Evolutionary conservation across 2,113 vertebrate species (phyloP).

Genomic region (Pungitius pungitius): DNA sequence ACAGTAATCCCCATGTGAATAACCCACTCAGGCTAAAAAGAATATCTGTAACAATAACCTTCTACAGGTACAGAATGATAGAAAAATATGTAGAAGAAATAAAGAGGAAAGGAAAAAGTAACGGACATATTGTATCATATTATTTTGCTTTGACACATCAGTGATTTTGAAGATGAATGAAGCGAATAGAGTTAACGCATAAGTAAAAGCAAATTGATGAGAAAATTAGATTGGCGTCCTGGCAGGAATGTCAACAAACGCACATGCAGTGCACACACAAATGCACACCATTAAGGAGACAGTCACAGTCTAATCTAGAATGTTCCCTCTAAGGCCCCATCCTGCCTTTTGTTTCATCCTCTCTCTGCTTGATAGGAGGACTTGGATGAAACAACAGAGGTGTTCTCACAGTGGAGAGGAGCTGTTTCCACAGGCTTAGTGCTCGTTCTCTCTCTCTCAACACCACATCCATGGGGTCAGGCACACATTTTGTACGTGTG

Average conservation of each 20-base stretch:
- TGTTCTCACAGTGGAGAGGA: no score
- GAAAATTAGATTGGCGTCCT: conserved; percentile 40
- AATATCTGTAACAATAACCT: neutral
- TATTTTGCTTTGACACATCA: conserved; percentile 6
- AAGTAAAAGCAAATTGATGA: conserved; percentile 45
- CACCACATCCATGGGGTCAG: no score
- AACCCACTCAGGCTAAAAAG: neutral
- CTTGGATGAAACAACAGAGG: no score
- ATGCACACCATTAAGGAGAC: neutral
- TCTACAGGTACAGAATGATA: neutral
- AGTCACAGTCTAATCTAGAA: conserved; percentile 17
- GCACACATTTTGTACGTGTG: no score
- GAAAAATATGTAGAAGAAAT: neutral
- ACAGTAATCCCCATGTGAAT: neutral
- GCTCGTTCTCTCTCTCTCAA: no score
- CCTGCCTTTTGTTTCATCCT: conserved; percentile 20
- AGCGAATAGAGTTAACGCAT: conserved; percentile 30
- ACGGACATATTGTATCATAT: neutral
- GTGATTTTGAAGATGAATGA: neutral
- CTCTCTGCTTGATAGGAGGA: no score
- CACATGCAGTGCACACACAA: conserved; percentile 12
- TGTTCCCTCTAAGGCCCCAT: conserved; percentile 17
- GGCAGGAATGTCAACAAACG: conserved; percentile 37
- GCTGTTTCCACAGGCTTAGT: no score
- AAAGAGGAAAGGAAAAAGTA: neutral